Base-by-base conservation (phyloP, 2,888 invertebrate species). In the Ophion slaviceki region DNA sequence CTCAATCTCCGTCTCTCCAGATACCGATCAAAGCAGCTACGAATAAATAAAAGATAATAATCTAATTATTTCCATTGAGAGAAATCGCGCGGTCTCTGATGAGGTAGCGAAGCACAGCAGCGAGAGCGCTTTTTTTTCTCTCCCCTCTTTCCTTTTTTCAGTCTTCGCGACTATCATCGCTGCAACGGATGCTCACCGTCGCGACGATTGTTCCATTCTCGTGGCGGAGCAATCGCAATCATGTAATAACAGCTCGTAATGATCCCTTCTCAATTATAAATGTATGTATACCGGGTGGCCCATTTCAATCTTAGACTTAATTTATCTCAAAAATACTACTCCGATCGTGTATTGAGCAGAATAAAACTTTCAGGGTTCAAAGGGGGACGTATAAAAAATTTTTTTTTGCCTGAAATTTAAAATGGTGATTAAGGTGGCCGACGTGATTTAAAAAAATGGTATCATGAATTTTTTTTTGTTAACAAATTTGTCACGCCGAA, bases 1-100 rank as follows among this genome's bases (percentile, higher is more conserved):
- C 71, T 71, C 40, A n/a, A 47, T 61, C 76, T 53, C 20, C 6
- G 11, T 32, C 47, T 68, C 28, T 45, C 61, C 71, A 89, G 89
- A 76, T 20, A 89, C 87, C 90, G 91, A 92, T 92, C 92, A 92
- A 92, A 93, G 92, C 90, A 87, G 72, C 80, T 57, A 72, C 83
- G 86, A 77, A 92, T 91, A 92, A 92, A 92, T 91, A 91, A 91
- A 92, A 92, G 90, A 91, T 92, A 90, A 92, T 92, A 91, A 91
- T 91, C 90, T 92, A 92, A 93, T 93, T 92, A 93, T 92, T 80
- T 91, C 91, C 90, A 90, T 92, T 91, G 90, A 91, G 64, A 72
- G 85, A 85, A 68, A 80, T 85, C 85, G 74, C 83, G 77, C 68
- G 67, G 79, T n/a, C 74, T 83, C 76, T 75, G 77, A 74, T 71